These are phyloP conservation scores for Cheilosia vernalis DNA, from an alignment of 2,888 invertebrate genomes.

Conservation along the genomic window DNA sequence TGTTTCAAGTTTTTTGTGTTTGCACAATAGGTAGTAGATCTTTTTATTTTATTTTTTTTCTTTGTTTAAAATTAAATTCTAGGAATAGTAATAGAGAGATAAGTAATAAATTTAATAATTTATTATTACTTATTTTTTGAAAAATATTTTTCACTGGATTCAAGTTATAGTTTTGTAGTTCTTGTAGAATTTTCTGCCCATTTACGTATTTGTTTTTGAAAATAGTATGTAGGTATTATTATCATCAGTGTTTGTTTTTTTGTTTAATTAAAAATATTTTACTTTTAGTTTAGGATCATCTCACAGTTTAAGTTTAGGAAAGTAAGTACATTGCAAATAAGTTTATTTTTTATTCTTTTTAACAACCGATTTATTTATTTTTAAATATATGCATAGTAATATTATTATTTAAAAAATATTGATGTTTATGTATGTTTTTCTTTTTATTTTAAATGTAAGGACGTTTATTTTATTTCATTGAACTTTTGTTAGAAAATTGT, in stretches of 20 bases:
- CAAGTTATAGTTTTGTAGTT: slow-evolving; percentile 32
- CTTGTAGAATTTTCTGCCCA: slow-evolving; percentile 50
- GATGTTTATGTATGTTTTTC: slow-evolving; percentile 27
- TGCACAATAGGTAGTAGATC: slow-evolving; percentile 73
- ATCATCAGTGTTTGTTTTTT: slow-evolving; percentile 3
- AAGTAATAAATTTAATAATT: slow-evolving; percentile 70
- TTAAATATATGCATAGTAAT: slow-evolving; percentile 74
- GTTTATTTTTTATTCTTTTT: slow-evolving; percentile 44
- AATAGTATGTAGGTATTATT: slow-evolving; percentile 39
- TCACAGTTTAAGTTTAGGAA: slow-evolving; percentile 69
- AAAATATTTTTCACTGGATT: slow-evolving; percentile 74
- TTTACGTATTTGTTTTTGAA: slow-evolving; percentile 49
- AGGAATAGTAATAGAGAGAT: slow-evolving; percentile 75
- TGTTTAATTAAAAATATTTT: slow-evolving; percentile 49
- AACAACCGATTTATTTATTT: slow-evolving; percentile 71
- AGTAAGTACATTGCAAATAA: slow-evolving; percentile 74
- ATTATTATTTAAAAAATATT: slow-evolving; percentile 64
- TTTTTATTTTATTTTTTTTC: slow-evolving; percentile 34
- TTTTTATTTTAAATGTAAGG: slow-evolving; percentile 53
- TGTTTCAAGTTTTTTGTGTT: slow-evolving; percentile 68
- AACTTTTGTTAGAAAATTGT: slow-evolving; percentile 66
- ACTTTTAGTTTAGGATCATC: slow-evolving; percentile 49
- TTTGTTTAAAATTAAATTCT: slow-evolving; percentile 74
- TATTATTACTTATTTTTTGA: slow-evolving; percentile 58
- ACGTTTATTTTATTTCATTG: slow-evolving; percentile 73